A percentile compares a stretch with the other conserved stretches of the same genome.
These are phyloP conservation scores for Sakesphorus luctuosus DNA, from an alignment of 2,113 vertebrate species.

Conservation along the genomic window DNA sequence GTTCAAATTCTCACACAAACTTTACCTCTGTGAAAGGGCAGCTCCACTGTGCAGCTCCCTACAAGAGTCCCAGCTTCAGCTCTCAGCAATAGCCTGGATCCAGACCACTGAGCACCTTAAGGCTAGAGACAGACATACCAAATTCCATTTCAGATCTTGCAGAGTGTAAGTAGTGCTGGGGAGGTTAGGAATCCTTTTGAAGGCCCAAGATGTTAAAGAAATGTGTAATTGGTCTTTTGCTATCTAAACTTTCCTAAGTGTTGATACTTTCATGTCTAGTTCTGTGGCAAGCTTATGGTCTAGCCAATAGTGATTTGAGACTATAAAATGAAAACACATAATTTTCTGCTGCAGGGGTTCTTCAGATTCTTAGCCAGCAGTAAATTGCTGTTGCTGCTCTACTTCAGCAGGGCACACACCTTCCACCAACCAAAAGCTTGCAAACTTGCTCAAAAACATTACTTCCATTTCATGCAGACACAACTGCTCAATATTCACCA, in stretches of 20 bases:
- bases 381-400: not conserved
- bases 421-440: not conserved
- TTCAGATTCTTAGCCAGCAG: not conserved
- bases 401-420: not conserved
- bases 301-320: not conserved
- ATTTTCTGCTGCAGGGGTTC: not conserved
- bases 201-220: not conserved
- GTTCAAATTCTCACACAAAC: not conserved
- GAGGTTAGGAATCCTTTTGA: not conserved
- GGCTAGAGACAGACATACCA: not conserved
- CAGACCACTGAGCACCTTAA: not conserved
- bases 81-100: not conserved
- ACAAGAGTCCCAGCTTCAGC: not conserved
- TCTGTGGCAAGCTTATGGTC: not conserved
- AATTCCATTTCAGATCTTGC: not conserved
- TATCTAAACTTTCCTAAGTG: not conserved
- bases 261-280: not conserved
- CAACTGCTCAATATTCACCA: not conserved
- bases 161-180: not conserved
- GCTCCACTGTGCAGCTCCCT: not conserved
- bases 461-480: not conserved
- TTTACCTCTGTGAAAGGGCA: not conserved
- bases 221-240: fast-evolving
- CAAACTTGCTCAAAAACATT: not conserved
- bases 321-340: not conserved